Evolutionary conservation across 2,888 invertebrate species (phyloP), one percentile per base, ranked within the genome.

Genomic region (Limnephilus marmoratus): DNA sequence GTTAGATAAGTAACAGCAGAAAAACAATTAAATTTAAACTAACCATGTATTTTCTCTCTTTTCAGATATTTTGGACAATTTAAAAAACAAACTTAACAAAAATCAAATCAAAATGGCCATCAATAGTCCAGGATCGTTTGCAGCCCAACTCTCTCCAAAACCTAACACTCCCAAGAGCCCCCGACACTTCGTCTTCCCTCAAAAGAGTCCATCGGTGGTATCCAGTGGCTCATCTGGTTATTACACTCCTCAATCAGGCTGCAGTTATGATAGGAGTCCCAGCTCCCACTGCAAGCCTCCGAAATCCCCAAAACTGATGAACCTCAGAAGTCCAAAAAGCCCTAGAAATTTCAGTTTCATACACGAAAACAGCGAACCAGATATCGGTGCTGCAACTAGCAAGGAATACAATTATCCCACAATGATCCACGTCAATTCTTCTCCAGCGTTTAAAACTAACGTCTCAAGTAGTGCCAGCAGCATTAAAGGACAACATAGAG

Each of bases 271-370:
- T 93, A 91, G 91, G 68, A 93, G 93, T 45, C 93, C 93, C 29
- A 93, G 93, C 90, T 92, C 92, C 5, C 92, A 92, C 88, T 95
- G 95, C 90, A 96, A 95, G 85, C 95, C 95, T 0, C 96, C 96
- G 0, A 96, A 96, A 92, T 96, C 96, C 11, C 96, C 96, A 0
- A 93, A 93, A 31, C 85, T 93, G n/a, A 86, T 90, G 31, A 95
- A 96, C 93, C 96, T 96, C 18, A 94, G 96, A 85, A 97, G 97
- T 93, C 97, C 97, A 0, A 96, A 96, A 94, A 96, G 97, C 81
- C 96, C 97, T 0, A 95, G 97, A 68, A 97, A 97, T 94, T 97
- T 97, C 93, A 96, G 97, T 85, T 97, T 97, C 94, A 96, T 96
- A 4, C 96, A 96, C 94, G 96, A 96, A 91, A 95, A 95, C 13